Evolutionary conservation across 2,113 vertebrate genomes (phyloP).

Genomic region (Pampusana beccarii): DNA sequence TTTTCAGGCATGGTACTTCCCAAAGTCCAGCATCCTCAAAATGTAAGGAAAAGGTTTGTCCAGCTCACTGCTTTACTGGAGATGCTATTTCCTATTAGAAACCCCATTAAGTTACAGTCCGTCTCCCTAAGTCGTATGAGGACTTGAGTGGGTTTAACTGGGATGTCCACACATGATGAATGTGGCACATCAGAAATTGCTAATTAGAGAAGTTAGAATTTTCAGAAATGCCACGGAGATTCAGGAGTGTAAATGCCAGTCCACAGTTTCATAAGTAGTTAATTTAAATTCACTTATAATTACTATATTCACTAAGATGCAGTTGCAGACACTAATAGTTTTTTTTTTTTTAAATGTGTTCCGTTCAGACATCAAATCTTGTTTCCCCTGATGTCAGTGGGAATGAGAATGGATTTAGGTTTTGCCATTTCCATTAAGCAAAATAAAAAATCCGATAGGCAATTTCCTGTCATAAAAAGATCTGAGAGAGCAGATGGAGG

Average conservation of each 20-base stretch:
- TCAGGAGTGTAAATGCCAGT: background rate
- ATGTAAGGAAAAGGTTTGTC: slow-evolving; percentile 61
- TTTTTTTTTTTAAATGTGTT: accelerated
- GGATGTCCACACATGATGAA: background rate
- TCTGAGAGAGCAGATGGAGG: slow-evolving; percentile 38
- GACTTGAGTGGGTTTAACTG: background rate
- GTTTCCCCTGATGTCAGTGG: background rate
- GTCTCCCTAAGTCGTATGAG: accelerated
- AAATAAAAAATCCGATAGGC: slow-evolving; percentile 54
- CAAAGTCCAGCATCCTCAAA: slow-evolving; percentile 63
- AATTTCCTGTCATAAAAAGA: slow-evolving; percentile 61
- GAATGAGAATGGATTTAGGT: slow-evolving; percentile 18
- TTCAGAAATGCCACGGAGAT: background rate
- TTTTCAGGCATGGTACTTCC: slow-evolving; percentile 64
- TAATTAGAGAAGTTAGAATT: background rate
- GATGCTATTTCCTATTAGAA: background rate
- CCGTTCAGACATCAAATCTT: background rate
- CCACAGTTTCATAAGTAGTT: background rate
- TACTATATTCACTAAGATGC: background rate
- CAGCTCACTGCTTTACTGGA: slow-evolving; percentile 61
- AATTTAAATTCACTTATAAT: slow-evolving; percentile 26
- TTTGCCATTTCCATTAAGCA: slow-evolving; percentile 53
- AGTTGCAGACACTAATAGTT: background rate
- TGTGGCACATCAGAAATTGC: background rate
- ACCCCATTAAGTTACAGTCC: background rate